Conservation (phyloP, 2,888 invertebrate genomes). For the Cephus runcator region DNA sequence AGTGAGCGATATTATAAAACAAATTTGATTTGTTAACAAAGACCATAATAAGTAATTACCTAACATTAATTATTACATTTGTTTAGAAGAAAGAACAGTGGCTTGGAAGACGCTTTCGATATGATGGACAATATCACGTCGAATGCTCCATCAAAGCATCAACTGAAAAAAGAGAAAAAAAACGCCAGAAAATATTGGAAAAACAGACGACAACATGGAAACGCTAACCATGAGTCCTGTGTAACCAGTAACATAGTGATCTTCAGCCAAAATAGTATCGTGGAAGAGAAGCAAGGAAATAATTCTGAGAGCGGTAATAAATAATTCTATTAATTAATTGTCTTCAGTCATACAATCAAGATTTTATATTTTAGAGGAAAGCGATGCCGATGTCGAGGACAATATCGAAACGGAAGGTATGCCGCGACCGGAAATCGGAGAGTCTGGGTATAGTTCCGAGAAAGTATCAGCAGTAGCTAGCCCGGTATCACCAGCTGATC, state of each 20-base stretch:
- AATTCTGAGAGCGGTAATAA: slow-evolving; percentile 11
- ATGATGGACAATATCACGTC: slow-evolving; percentile 41
- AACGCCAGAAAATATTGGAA: slow-evolving; percentile 70
- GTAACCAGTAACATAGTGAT: slow-evolving; percentile 24
- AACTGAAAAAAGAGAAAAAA: slow-evolving; percentile 74
- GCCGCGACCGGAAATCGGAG: slow-evolving; percentile 69
- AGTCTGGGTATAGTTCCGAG: slow-evolving; percentile 77
- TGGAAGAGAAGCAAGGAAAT: slow-evolving; percentile 44
- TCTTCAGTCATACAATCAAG: background rate
- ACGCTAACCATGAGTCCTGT: background rate
- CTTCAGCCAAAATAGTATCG: slow-evolving; percentile 36
- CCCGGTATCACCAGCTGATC: slow-evolving; percentile 62
- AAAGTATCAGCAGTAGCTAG: slow-evolving; percentile 70
- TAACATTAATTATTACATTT: background rate
- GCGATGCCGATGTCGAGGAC: slow-evolving; percentile 85
- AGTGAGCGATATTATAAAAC: slow-evolving; percentile 35
- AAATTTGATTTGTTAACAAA: background rate
- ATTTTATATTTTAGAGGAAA: slow-evolving; percentile 69
- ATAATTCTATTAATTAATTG: background rate
- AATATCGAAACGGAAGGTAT: slow-evolving; percentile 70
- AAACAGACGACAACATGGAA: slow-evolving; percentile 45
- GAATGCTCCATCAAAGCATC: slow-evolving; percentile 71
- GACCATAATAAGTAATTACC: background rate
- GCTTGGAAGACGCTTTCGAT: slow-evolving; percentile 46
- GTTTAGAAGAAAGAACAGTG: slow-evolving; percentile 44